These are phyloP conservation scores for Mylabris sibirica DNA, from an alignment of 2,888 invertebrate genomes.

Conservation along the genomic window DNA sequence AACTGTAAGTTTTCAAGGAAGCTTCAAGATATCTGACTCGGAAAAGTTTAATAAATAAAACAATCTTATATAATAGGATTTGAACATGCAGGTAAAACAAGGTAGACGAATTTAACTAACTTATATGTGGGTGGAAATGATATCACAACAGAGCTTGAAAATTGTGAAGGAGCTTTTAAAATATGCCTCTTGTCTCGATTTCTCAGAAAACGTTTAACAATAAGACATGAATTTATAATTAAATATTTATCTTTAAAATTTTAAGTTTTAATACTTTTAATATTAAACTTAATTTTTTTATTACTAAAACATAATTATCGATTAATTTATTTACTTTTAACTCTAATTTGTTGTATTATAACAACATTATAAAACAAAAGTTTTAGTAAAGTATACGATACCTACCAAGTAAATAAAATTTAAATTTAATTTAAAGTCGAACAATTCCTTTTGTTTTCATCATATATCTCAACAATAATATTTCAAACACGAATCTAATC, in stretches of 20 bases:
- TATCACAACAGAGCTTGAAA: conserved; percentile 27
- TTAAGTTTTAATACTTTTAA: conserved; percentile 1
- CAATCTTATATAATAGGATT: conserved; percentile 39
- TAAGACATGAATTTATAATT: conserved; percentile 21
- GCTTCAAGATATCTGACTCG: conserved; percentile 33
- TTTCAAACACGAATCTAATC: conserved; percentile 40
- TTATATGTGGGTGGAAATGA: conserved; percentile 27
- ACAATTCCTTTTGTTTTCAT: not conserved
- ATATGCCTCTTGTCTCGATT: conserved; percentile 22
- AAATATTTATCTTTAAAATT: conserved; percentile 14
- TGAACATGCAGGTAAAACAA: conserved; percentile 32
- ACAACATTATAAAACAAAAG: not conserved
- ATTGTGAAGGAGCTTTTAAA: conserved; percentile 29
- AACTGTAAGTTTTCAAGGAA: conserved; percentile 36
- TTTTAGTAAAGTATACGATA: not conserved
- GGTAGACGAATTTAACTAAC: conserved; percentile 36
- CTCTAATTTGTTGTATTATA: too few species aligned
- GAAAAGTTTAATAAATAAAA: conserved; percentile 37
- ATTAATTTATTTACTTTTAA: not conserved
- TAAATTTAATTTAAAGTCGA: not conserved
- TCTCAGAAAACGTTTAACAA: conserved; percentile 12
- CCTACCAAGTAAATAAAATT: not conserved
- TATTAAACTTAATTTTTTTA: conserved; percentile 18
- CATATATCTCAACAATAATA: not conserved
- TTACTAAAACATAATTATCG: not conserved